Evolutionary conservation across 2,113 vertebrate species (phyloP), one percentile per base, ranked within the genome.

Genomic region (Helogale parvula): DNA sequence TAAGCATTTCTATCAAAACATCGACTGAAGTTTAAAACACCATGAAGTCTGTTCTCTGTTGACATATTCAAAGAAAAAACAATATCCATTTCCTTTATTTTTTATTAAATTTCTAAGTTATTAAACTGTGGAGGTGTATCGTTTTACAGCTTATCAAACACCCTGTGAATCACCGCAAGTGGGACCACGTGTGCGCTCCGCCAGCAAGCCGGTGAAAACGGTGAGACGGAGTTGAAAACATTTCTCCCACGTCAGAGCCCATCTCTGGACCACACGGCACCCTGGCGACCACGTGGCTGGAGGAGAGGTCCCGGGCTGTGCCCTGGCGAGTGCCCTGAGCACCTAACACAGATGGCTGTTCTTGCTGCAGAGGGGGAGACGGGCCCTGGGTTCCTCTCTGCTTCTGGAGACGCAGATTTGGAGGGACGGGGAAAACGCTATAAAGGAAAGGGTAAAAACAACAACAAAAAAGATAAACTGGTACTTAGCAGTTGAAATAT

Each of bases 31-130:
- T 97, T 98, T 85, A 60, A 97, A 98, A 94, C 96, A 96, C 90
- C 96, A 94, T 94, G 95, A 98, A 98, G 94, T 76, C 41, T 84
- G 31, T 96, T 83, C 90, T 94, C 89, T 98, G 82, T 96, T 98
- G 98, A 98, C 88, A 96, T 97, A 96, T 72, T 96, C 93, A 82
- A 97, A 98, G 97, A 76, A 98, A 98, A 98, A 96, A 91, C n/a
- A 98, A 97, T 94, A 98, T 97, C 98, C 0, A 95, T 98, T 98
- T 98, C 97, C 98, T 27, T 97, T 97, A 41, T 41, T 97, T 98
- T 97, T 98, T 98, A 98, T 99, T 98, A 98, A 98, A 98, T 98
- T 98, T 98, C 98, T 97, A 96, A 69, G 93, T 97, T 98, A 97
- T 97, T 98, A 95, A 98, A 86, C 93, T 94, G 85, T 54, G 54